phyloP scores from a whole-genome alignment of 2,113 vertebrate species.

The Indicator maculatus region DNA sequence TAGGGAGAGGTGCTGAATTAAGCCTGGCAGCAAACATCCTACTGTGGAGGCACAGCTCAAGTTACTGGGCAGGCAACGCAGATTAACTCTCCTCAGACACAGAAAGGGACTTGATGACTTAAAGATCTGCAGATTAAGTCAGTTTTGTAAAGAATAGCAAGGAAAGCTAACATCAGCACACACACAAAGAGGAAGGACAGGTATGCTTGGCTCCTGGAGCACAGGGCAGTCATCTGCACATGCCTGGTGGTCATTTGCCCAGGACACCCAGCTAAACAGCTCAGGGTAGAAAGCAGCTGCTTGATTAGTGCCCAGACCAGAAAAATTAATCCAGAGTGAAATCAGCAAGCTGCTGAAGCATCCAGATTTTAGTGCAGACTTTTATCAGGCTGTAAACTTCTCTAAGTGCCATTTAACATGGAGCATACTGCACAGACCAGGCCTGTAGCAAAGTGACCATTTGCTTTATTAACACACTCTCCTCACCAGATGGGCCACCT shows the following conservation, averaged over 20 bases:
- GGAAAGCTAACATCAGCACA: neutral
- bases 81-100: neutral
- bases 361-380: neutral
- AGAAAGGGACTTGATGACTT: neutral
- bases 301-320: neutral
- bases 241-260: neutral
- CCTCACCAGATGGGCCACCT: neutral
- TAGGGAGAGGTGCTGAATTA: neutral
- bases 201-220: fast-evolving
- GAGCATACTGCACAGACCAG: neutral
- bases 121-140: neutral
- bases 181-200: neutral
- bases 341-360: neutral
- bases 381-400: neutral
- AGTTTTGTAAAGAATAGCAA: neutral
- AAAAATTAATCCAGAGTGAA: neutral
- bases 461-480: neutral
- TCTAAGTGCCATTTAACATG: neutral
- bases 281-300: neutral
- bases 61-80: neutral
- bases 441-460: neutral
- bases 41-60: neutral
- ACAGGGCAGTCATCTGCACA: neutral
- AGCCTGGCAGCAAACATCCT: neutral
- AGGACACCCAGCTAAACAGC: neutral